Evolutionary conservation across 1,140 invertebrate genomes (phyloP).

Genomic region (Drosophila triauraria): DNA sequence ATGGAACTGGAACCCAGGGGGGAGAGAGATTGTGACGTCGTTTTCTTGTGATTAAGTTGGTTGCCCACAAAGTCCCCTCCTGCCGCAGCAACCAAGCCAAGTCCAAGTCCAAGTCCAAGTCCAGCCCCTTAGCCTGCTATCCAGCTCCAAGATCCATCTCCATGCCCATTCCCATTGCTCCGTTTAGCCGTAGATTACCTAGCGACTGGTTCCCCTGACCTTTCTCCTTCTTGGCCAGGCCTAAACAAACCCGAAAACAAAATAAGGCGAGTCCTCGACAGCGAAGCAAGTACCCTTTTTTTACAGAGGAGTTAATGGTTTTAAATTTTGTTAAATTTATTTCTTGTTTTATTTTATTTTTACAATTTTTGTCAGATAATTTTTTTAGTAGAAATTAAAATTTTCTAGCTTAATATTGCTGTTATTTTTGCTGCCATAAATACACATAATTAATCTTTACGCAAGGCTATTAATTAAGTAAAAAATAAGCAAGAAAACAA

Average conservation of each 20-base stretch:
- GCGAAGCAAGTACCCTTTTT: slow-evolving; percentile 3
- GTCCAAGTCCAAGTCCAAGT: slow-evolving; percentile 2
- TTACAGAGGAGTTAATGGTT: no score
- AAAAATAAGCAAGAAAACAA: no score
- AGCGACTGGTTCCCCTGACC: slow-evolving; percentile 56
- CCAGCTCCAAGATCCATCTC: no score
- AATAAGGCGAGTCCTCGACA: slow-evolving; percentile 5
- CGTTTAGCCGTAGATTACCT: slow-evolving; percentile 67
- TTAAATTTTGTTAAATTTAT: no score
- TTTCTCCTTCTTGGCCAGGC: slow-evolving; percentile 29
- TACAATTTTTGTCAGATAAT: no score
- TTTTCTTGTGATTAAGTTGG: slow-evolving; percentile 81
- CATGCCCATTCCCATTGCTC: slow-evolving; percentile 12
- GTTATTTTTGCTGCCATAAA: no score
- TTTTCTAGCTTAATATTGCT: no score
- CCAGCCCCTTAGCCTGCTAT: not conserved
- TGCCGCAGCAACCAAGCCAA: not conserved
- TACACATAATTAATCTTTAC: no score
- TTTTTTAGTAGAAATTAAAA: no score
- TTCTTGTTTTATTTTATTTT: no score
- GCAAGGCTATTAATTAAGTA: no score
- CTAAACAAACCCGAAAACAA: slow-evolving; percentile 30
- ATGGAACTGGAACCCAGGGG: slow-evolving; percentile 15
- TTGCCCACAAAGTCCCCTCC: slow-evolving; percentile 29
- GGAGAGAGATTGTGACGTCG: slow-evolving; percentile 43